A percentile compares a stretch with the other conserved stretches of the same genome.
Evolutionary conservation across 2,113 vertebrate genomes (phyloP).

Genomic region (Zosterops lateralis): DNA sequence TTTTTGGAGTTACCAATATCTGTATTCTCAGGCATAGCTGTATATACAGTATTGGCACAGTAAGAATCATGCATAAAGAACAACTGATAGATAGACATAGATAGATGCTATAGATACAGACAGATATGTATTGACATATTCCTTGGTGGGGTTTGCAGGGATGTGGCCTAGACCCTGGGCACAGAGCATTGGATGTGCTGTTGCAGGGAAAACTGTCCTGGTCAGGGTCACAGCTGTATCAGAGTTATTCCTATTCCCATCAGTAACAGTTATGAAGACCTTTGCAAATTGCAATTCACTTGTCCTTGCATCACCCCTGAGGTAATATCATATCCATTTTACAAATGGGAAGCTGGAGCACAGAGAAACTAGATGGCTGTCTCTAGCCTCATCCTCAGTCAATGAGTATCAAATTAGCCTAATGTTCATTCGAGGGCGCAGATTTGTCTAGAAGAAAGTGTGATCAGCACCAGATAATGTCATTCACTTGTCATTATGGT

Average conservation of each 20-base stretch:
- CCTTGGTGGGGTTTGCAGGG: neutral
- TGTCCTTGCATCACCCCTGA: slow-evolving; percentile 42
- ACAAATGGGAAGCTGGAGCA: slow-evolving; percentile 14
- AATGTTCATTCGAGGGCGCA: neutral
- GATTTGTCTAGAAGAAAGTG: slow-evolving; percentile 42
- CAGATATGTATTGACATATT: neutral
- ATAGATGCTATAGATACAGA: neutral
- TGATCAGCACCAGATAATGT: slow-evolving; percentile 38
- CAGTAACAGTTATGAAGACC: neutral
- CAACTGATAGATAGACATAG: neutral
- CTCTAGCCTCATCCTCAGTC: slow-evolving; percentile 30
- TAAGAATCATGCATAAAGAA: neutral
- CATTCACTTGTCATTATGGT: slow-evolving; percentile 22
- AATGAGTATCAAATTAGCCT: slow-evolving; percentile 59
- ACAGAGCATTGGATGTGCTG: neutral
- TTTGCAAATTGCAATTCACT: neutral
- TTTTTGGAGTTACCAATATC: neutral
- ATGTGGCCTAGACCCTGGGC: neutral
- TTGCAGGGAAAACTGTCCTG: neutral
- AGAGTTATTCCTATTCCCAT: neutral
- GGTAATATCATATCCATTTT: slow-evolving; percentile 41
- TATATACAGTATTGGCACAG: neutral
- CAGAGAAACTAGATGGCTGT: neutral
- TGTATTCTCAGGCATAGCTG: neutral
- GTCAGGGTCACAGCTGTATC: neutral